Percentiles rank a stretch among this genome's conserved stretches.
These are phyloP conservation scores for Perizoma flavofasciatum DNA, from an alignment of 2,888 invertebrate species.

Conservation along the genomic window DNA sequence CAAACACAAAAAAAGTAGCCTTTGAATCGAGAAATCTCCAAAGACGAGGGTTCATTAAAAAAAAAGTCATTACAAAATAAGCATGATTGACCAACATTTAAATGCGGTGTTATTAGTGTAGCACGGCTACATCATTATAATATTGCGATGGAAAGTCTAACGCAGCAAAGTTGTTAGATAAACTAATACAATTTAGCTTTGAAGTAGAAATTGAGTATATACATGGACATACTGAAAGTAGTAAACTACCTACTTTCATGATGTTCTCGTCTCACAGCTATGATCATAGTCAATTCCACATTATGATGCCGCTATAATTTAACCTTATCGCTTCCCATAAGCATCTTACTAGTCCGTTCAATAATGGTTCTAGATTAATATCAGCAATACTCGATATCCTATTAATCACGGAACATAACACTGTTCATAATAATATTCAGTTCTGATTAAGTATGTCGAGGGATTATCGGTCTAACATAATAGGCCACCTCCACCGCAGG, in stretches of 20 bases:
- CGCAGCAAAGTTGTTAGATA: no score
- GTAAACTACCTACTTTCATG: not conserved
- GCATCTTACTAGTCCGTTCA: constrained; percentile 11
- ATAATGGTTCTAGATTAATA: constrained; percentile 41
- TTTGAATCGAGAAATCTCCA: no score
- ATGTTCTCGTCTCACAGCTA: not conserved
- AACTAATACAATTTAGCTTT: no score
- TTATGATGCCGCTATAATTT: constrained; percentile 7
- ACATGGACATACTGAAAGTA: not conserved
- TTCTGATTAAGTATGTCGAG: constrained; percentile 53
- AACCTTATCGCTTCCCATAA: constrained; percentile 14
- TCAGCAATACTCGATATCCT: constrained; percentile 40
- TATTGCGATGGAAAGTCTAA: no score
- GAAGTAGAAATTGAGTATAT: no score
- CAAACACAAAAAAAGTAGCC: no score
- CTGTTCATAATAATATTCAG: constrained; percentile 31
- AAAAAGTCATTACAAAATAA: no score
- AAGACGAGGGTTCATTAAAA: no score
- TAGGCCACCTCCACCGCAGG: constrained; percentile 45
- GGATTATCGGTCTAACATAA: constrained; percentile 56
- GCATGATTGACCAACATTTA: no score
- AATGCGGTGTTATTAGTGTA: no score
- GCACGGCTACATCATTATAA: no score
- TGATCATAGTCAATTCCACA: constrained; percentile 4
- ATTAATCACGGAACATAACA: constrained; percentile 48